Evolutionary conservation across 2,113 vertebrate genomes (phyloP).

Genomic region (Psilopsiagon aymara): DNA sequence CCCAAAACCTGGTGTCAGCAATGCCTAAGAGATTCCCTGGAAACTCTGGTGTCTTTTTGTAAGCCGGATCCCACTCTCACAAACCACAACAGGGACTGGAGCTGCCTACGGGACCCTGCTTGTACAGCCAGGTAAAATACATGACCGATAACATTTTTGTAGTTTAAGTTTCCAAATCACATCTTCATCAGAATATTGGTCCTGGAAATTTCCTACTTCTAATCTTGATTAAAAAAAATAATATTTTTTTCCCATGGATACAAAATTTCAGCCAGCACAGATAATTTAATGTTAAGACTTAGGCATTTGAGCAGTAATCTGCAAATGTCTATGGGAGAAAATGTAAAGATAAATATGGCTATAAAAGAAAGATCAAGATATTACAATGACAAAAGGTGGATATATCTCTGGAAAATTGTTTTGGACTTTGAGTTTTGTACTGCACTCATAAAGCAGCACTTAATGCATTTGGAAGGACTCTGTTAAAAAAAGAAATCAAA

Average conservation of each 20-base stretch:
- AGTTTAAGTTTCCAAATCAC: background rate
- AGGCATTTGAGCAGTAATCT: background rate
- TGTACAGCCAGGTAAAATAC: background rate
- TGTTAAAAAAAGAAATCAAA: background rate
- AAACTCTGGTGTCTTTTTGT: background rate
- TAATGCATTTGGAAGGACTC: background rate
- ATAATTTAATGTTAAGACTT: background rate
- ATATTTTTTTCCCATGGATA: background rate
- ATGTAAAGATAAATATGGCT: background rate
- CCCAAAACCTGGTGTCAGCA: background rate
- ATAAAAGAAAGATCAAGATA: background rate
- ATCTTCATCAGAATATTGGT: background rate
- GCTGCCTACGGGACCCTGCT: background rate
- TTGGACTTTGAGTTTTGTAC: background rate
- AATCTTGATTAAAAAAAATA: background rate
- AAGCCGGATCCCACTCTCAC: background rate
- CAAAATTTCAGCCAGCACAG: background rate
- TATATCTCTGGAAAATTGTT: background rate
- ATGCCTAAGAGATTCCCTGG: rapidly evolving
- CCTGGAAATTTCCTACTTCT: background rate
- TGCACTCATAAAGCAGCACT: background rate
- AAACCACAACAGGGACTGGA: background rate
- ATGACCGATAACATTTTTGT: background rate
- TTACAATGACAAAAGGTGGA: background rate
- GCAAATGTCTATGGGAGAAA: background rate